A percentile compares a stretch with the other conserved stretches of the same genome.
Evolutionary conservation across 2,113 vertebrate species (phyloP).

Genomic region (Gymnorhina tibicen): DNA sequence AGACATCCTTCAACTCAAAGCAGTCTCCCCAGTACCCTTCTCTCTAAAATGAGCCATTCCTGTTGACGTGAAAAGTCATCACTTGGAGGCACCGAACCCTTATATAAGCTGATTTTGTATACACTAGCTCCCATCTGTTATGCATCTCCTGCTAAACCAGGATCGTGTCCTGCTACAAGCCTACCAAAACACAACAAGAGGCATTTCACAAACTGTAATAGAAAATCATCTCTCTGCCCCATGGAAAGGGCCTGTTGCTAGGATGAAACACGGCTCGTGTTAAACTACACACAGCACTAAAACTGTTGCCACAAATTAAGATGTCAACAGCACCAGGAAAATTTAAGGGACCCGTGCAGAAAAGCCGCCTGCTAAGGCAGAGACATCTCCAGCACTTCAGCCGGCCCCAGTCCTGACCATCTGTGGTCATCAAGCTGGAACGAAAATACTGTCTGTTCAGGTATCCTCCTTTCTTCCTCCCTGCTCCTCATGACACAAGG

Average conservation of each 20-base stretch:
- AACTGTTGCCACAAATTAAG: background rate
- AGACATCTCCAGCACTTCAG: background rate
- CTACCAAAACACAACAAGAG: background rate
- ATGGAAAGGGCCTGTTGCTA: background rate
- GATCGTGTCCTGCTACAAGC: background rate
- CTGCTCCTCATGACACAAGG: background rate
- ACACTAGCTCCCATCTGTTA: background rate
- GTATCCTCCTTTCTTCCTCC: background rate
- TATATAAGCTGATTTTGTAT: background rate
- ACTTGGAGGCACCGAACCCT: background rate
- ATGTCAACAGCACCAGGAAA: background rate
- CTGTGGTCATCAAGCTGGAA: background rate
- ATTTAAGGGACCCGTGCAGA: background rate
- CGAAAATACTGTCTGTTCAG: background rate
- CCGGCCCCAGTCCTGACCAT: background rate
- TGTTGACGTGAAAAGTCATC: background rate
- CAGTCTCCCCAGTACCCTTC: background rate
- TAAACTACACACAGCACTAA: background rate
- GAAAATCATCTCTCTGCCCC: background rate
- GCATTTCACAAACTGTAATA: background rate
- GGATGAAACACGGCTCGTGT: fast-evolving
- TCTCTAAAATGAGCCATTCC: background rate
- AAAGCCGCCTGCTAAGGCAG: background rate
- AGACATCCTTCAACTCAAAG: background rate
- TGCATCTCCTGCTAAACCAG: background rate